Conservation (phyloP, 2,888 invertebrate genomes). For the Orchesella flavescens region DNA sequence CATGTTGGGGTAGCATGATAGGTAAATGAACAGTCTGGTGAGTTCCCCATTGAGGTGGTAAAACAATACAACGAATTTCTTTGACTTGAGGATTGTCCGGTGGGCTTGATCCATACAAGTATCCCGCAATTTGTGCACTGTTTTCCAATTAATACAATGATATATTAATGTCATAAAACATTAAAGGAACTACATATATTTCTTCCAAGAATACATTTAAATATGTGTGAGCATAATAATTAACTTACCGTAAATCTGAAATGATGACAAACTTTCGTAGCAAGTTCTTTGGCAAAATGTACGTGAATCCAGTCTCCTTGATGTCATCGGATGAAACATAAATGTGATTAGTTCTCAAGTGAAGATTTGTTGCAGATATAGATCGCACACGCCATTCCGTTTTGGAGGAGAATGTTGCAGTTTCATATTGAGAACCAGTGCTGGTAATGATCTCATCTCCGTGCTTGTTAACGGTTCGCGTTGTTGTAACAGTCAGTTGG, state of each 20-base stretch:
- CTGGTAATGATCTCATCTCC: slow-evolving; percentile 99
- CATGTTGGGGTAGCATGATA: slow-evolving; percentile 91
- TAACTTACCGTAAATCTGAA: slow-evolving; percentile 94
- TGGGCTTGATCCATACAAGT: slow-evolving; percentile 95
- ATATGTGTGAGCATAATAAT: too few species aligned
- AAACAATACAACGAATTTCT: slow-evolving; percentile 97
- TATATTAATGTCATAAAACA: too few species aligned
- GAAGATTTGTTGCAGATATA: slow-evolving; percentile 97
- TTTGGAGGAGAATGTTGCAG: slow-evolving; percentile 97
- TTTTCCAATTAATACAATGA: slow-evolving; percentile 24
- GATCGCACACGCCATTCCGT: slow-evolving; percentile 99
- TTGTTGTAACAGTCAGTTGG: slow-evolving; percentile 98
- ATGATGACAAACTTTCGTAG: slow-evolving; percentile 99
- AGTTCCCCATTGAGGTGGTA: slow-evolving; percentile 99
- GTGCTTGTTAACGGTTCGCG: slow-evolving; percentile 98
- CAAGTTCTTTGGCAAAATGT: slow-evolving; percentile 89
- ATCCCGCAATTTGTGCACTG: slow-evolving; percentile 88
- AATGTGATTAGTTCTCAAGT: slow-evolving; percentile 98
- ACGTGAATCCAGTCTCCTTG: slow-evolving; percentile 98
- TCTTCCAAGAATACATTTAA: too few species aligned
- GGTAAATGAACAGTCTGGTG: slow-evolving; percentile 99
- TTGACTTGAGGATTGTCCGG: slow-evolving; percentile 99
- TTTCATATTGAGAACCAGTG: slow-evolving; percentile 99
- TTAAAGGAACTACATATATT: too few species aligned
- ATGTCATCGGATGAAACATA: slow-evolving; percentile 99